Conservation (phyloP, 2,113 vertebrate species). For the Amphiprion ocellaris region DNA sequence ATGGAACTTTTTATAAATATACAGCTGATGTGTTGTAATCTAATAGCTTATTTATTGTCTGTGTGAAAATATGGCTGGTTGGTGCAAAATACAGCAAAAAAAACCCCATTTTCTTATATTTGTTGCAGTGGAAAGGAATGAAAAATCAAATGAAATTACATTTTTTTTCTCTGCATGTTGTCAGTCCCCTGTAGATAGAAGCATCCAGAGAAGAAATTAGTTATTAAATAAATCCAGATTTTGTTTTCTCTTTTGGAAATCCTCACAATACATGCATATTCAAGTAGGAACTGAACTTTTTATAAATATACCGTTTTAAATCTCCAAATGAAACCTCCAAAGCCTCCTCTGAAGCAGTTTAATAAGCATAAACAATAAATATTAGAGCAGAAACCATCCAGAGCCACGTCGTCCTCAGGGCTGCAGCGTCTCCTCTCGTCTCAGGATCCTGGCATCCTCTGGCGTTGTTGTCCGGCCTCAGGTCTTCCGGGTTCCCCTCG, state of each 20-base stretch:
- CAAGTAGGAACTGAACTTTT: too few species aligned
- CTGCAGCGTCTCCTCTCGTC: background rate
- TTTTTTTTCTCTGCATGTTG: too few species aligned
- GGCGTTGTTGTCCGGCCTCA: constrained; percentile 69
- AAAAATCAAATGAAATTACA: too few species aligned
- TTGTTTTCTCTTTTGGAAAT: background rate
- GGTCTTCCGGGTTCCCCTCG: constrained; percentile 71
- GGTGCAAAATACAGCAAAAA: too few species aligned
- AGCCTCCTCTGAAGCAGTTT: too few species aligned
- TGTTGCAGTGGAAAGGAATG: too few species aligned
- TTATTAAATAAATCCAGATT: background rate
- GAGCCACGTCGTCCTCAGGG: constrained; percentile 25
- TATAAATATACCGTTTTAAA: too few species aligned
- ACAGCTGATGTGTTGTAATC: background rate
- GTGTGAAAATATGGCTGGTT: too few species aligned
- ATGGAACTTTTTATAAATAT: background rate
- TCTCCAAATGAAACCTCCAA: too few species aligned
- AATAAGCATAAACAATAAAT: background rate
- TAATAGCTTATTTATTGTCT: too few species aligned
- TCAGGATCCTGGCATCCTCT: constrained; percentile 65
- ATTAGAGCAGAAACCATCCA: constrained; percentile 25
- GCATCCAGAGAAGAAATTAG: background rate
- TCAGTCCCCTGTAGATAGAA: background rate
- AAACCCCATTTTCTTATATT: too few species aligned
- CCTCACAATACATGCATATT: too few species aligned